Percentiles rank a stretch among this genome's conserved stretches.
Conservation (phyloP, 2,113 vertebrate species). For the Tiliqua scincoides region DNA sequence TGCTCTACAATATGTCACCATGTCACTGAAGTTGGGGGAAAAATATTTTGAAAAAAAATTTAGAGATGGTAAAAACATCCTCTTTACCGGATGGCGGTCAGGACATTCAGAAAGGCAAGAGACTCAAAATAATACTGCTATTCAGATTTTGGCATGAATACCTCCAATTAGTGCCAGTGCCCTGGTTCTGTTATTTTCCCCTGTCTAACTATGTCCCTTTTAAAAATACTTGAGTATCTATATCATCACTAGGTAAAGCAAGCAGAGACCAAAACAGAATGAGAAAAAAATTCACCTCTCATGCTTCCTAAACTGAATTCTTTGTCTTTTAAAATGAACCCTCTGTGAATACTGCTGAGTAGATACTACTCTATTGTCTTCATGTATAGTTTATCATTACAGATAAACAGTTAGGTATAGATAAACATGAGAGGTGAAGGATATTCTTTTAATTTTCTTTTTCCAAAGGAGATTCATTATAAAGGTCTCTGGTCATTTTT, state of each 20-base stretch:
- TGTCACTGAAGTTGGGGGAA: slow-evolving; percentile 27
- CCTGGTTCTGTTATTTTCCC: slow-evolving; percentile 57
- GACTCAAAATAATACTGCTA: slow-evolving; percentile 67
- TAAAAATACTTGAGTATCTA: slow-evolving; percentile 29
- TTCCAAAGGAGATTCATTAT: not conserved
- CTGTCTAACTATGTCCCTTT: slow-evolving; percentile 59
- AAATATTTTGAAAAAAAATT: slow-evolving; percentile 10
- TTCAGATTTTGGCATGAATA: slow-evolving; percentile 64
- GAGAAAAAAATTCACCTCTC: slow-evolving; percentile 33
- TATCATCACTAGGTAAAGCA: slow-evolving; percentile 42
- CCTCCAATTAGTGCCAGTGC: slow-evolving; percentile 66
- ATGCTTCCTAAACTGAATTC: too few relatives aligned
- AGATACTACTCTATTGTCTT: too few relatives aligned
- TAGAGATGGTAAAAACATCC: slow-evolving; percentile 61
- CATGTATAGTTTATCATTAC: too few relatives aligned
- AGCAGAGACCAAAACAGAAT: slow-evolving; percentile 44
- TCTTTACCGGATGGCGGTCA: slow-evolving; percentile 60
- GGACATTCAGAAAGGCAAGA: slow-evolving; percentile 68
- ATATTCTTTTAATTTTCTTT: not conserved
- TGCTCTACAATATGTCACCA: slow-evolving; percentile 66
- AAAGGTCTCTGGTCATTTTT: not conserved
- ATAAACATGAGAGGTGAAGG: too few relatives aligned
- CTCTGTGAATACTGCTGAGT: too few relatives aligned
- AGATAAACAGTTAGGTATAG: too few relatives aligned
- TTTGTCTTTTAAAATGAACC: too few relatives aligned